Evolutionary conservation across 1,140 invertebrate species (phyloP).

Genomic region (Drosophila ambigua): DNA sequence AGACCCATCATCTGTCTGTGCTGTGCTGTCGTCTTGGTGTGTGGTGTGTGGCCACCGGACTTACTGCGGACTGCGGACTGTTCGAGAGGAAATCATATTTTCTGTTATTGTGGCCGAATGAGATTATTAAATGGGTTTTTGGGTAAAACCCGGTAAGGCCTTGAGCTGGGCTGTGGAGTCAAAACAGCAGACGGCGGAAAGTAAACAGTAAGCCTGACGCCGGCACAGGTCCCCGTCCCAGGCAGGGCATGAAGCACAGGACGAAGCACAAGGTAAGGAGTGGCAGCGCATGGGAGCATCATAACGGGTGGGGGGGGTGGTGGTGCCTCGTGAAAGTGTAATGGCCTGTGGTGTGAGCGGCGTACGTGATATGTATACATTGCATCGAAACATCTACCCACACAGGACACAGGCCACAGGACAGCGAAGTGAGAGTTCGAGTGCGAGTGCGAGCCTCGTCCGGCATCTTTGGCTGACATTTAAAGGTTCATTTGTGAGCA

Average conservation of each 20-base stretch:
- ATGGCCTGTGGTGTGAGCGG: conserved; percentile 46
- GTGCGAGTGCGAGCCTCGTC: not conserved
- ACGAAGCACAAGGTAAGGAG: not conserved
- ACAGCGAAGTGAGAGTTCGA: not conserved
- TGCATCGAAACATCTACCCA: conserved; percentile 27
- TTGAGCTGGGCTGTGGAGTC: conserved; percentile 34
- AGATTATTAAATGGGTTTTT: conserved; percentile 83
- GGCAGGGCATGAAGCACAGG: no score
- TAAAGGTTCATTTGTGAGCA: conserved; percentile 72
- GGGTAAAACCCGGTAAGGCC: conserved; percentile 76
- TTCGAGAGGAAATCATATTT: conserved; percentile 76
- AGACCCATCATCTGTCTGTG: conserved; percentile 3
- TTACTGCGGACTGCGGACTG: conserved; percentile 50
- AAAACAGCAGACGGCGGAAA: conserved; percentile 63
- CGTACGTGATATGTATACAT: conserved; percentile 77
- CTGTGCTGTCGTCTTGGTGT: not conserved
- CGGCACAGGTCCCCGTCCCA: conserved; percentile 1
- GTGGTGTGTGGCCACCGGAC: not conserved
- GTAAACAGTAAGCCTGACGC: conserved; percentile 62
- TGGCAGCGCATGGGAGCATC: not conserved
- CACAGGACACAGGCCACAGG: no score
- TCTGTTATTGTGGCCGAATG: conserved; percentile 83
- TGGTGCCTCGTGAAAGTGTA: conserved; percentile 52
- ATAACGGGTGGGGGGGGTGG: conserved; percentile 6
- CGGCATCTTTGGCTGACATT: conserved; percentile 60